These are phyloP conservation scores for Drosophila kanapiae DNA, from an alignment of 1,140 invertebrate genomes.

Conservation along the genomic window DNA sequence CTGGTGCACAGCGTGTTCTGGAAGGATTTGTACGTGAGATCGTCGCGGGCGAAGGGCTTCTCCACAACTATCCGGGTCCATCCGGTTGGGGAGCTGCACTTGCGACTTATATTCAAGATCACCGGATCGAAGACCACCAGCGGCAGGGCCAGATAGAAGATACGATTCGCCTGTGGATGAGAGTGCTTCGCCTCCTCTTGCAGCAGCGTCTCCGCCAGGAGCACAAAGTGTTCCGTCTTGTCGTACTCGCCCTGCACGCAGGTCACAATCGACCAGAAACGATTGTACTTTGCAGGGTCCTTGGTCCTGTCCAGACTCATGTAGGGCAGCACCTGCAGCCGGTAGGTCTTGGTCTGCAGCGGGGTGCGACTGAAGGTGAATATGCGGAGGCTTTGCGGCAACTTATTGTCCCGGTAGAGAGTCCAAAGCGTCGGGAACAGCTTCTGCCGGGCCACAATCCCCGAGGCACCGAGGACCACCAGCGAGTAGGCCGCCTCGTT, in stretches of 20 bases:
- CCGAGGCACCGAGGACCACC: slow-evolving; percentile 68
- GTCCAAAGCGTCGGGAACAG: slow-evolving; percentile 63
- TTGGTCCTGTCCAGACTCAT: slow-evolving; percentile 48
- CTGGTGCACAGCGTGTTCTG: slow-evolving; percentile 56
- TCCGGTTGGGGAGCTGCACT: slow-evolving; percentile 51
- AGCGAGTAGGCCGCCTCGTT: slow-evolving; percentile 57
- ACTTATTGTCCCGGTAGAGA: slow-evolving; percentile 57
- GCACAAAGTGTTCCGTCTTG: slow-evolving; percentile 35
- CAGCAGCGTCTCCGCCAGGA: slow-evolving; percentile 23
- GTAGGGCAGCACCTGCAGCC: slow-evolving; percentile 50
- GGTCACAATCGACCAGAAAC: slow-evolving; percentile 61
- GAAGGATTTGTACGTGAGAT: slow-evolving; percentile 41
- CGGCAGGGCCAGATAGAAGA: slow-evolving; percentile 65
- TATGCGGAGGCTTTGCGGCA: slow-evolving; percentile 58
- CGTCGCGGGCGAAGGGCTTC: slow-evolving; percentile 65
- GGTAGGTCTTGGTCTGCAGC: slow-evolving; percentile 37
- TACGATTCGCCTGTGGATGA: slow-evolving; percentile 49
- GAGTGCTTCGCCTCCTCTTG: slow-evolving; percentile 48
- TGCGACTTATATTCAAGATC: slow-evolving; percentile 48
- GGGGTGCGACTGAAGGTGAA: slow-evolving; percentile 50
- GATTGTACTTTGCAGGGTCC: slow-evolving; percentile 64
- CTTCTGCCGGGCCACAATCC: slow-evolving; percentile 33
- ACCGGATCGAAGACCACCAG: slow-evolving; percentile 51
- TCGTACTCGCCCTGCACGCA: slow-evolving; percentile 56
- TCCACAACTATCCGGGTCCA: slow-evolving; percentile 59